Evolutionary conservation across 1,140 invertebrate genomes (phyloP).

Genomic region (Centruroides sculpturatus): DNA sequence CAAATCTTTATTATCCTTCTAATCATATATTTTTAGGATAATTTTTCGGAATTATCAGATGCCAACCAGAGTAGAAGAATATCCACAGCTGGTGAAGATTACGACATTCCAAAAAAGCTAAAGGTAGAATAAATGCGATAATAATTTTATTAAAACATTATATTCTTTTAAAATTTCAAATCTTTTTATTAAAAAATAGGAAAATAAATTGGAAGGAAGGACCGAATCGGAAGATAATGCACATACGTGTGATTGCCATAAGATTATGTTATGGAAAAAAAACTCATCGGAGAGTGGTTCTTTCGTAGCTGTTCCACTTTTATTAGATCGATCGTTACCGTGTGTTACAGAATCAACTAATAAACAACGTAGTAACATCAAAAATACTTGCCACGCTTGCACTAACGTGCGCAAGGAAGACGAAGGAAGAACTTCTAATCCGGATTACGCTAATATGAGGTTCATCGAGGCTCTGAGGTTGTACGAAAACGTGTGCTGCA

Average conservation of each 20-base stretch:
- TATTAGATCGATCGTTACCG: too few relatives aligned
- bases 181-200: too few relatives aligned
- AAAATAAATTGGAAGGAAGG: too few relatives aligned
- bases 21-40: too few relatives aligned
- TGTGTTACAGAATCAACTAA: too few relatives aligned
- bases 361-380: too few relatives aligned
- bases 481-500: conserved; percentile 12
- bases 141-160: neutral
- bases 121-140: conserved; percentile 35
- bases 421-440: neutral
- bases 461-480: conserved; percentile 19
- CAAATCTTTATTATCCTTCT: too few relatives aligned
- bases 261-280: neutral
- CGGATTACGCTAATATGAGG: conserved; percentile 22
- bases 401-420: too few relatives aligned
- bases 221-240: neutral
- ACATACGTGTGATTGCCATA: neutral
- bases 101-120: conserved; percentile 58
- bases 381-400: too few relatives aligned
- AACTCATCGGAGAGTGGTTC: neutral
- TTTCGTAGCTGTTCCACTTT: too few relatives aligned
- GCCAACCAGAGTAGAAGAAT: neutral
- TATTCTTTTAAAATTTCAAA: too few relatives aligned
- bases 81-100: conserved; percentile 33
- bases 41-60: too few relatives aligned